These are phyloP conservation scores for Drosophila willistoni DNA, from an alignment of 1,140 invertebrate species.

Conservation along the genomic window DNA sequence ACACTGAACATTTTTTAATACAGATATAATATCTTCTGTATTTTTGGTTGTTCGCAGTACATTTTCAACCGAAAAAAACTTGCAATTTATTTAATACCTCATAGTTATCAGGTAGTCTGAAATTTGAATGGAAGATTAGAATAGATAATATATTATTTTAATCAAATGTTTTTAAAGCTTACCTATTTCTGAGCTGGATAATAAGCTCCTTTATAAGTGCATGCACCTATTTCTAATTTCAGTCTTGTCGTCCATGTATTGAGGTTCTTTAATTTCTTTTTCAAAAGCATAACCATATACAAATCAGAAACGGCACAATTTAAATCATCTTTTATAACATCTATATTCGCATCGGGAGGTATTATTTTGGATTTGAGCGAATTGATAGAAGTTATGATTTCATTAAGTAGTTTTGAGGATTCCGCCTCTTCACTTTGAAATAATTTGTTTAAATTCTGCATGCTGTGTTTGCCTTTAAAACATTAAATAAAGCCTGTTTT, in stretches of 20 bases:
- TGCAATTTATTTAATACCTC: background rate
- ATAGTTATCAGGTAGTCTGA: background rate
- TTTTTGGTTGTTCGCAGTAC: background rate
- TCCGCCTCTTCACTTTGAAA: conserved; percentile 19
- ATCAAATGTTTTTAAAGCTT: background rate
- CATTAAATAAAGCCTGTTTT: conserved; percentile 5
- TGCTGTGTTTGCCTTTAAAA: conserved; percentile 9
- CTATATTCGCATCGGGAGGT: conserved; percentile 14
- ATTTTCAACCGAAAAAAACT: background rate
- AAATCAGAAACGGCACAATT: background rate
- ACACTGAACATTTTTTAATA: too few species aligned
- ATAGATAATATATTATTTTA: background rate
- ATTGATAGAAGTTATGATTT: background rate
- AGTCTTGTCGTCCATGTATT: background rate
- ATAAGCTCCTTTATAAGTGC: background rate
- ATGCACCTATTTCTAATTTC: background rate
- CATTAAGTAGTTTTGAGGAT: conserved; percentile 14
- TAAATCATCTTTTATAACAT: background rate
- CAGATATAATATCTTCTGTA: too few species aligned
- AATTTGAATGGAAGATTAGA: background rate
- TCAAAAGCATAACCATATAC: conserved; percentile 12
- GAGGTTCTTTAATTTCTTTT: background rate
- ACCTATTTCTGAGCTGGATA: background rate
- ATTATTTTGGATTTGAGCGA: conserved; percentile 17
- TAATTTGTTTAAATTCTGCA: conserved; percentile 17